These are phyloP conservation scores for Meteorus colon DNA, from an alignment of 2,888 invertebrate species.

Conservation along the genomic window DNA sequence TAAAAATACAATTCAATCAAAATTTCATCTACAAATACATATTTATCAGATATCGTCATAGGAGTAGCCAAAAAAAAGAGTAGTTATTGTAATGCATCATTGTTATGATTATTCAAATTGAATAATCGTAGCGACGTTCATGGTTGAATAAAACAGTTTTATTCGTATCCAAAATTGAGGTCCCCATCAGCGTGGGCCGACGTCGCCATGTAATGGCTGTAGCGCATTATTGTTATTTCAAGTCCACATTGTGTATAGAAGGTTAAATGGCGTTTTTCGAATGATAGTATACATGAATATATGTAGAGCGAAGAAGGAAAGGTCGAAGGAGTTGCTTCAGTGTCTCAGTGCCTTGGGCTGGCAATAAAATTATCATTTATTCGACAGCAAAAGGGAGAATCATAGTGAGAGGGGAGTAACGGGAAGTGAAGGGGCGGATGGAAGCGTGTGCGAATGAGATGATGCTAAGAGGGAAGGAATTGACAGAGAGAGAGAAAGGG, in stretches of 20 bases:
- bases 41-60: too few relatives aligned
- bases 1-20: neutral
- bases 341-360: constrained; percentile 58
- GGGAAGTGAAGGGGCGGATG: constrained; percentile 15
- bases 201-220: constrained; percentile 38
- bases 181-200: constrained; percentile 50
- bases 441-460: constrained; percentile 46
- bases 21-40: neutral
- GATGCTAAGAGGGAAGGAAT: constrained; percentile 47
- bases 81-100: neutral
- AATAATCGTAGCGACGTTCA: neutral
- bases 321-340: constrained; percentile 56
- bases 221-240: constrained; percentile 61
- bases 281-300: neutral
- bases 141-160: constrained; percentile 14
- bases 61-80: neutral
- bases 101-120: neutral
- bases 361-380: constrained; percentile 69
- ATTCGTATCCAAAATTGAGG: constrained; percentile 8
- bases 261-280: constrained; percentile 59
- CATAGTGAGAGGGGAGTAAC: constrained; percentile 31
- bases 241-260: constrained; percentile 55
- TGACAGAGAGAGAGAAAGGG: constrained; percentile 45
- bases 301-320: constrained; percentile 35
- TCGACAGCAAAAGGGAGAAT: constrained; percentile 54